phyloP scores from a whole-genome alignment of 2,888 invertebrate species.

The Dysmachus trigonus region DNA sequence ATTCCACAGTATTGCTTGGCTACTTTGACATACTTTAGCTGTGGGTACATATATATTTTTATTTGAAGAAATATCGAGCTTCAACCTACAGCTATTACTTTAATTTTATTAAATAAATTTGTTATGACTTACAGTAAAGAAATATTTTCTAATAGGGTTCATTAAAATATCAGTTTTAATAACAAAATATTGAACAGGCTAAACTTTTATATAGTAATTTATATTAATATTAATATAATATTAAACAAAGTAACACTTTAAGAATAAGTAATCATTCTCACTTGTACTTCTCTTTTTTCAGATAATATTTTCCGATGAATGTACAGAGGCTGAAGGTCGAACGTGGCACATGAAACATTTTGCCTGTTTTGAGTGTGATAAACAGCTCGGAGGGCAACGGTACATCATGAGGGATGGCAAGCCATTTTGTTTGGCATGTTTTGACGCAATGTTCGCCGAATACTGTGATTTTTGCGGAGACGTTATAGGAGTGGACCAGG shows the following conservation, averaged over 20 bases:
- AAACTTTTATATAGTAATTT: too few relatives aligned
- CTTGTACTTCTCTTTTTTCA: conserved; percentile 60
- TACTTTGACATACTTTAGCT: too few relatives aligned
- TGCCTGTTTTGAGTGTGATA: conserved; percentile 93
- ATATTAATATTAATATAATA: too few relatives aligned
- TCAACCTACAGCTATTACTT: too few relatives aligned
- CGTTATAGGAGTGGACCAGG: conserved; percentile 95
- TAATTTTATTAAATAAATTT: too few relatives aligned
- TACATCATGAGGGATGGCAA: conserved; percentile 97
- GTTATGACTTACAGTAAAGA: too few relatives aligned
- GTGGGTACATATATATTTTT: too few relatives aligned
- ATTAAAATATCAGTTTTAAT: background rate
- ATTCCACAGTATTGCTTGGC: too few relatives aligned
- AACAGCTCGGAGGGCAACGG: conserved; percentile 94
- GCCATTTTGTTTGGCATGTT: conserved; percentile 94
- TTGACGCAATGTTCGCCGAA: conserved; percentile 94
- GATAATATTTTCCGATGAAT: conserved; percentile 98
- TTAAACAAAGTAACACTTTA: too few relatives aligned
- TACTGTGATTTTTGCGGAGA: conserved; percentile 97
- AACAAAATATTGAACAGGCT: background rate
- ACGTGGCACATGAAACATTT: conserved; percentile 99
- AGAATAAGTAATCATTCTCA: background rate
- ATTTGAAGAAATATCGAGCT: too few relatives aligned
- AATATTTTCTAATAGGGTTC: too few relatives aligned
- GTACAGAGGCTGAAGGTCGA: conserved; percentile 97